phyloP scores from a whole-genome alignment of 2,797 vertebrate species.

The Cyclura pinguis region DNA sequence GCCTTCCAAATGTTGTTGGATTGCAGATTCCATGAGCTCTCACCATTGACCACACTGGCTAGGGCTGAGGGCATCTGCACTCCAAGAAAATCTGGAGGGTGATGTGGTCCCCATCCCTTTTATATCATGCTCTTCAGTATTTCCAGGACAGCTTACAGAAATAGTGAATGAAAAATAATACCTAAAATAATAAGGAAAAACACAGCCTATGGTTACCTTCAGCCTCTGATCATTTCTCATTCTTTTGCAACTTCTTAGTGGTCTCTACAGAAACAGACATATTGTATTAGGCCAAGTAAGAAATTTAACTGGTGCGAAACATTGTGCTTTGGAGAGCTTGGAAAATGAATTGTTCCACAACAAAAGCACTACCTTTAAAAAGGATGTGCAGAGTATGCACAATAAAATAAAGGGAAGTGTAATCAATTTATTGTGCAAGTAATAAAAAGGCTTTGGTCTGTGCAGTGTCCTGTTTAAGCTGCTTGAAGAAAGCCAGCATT shows the following conservation, averaged over 20 bases:
- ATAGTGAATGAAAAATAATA: background rate
- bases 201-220: background rate
- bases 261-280: background rate
- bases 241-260: background rate
- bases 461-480: background rate
- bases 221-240: background rate
- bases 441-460: background rate
- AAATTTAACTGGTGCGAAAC: background rate
- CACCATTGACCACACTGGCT: too few relatives aligned
- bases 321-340: background rate
- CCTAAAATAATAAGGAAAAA: background rate
- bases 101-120: too few relatives aligned
- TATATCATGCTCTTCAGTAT: background rate
- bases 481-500: background rate
- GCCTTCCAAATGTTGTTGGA: too few relatives aligned
- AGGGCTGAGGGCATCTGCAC: too few relatives aligned
- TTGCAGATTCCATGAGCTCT: too few relatives aligned
- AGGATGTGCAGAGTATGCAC: background rate
- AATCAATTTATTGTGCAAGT: background rate
- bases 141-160: background rate
- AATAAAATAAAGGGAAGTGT: background rate
- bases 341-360: background rate
- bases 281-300: background rate
- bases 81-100: too few relatives aligned
- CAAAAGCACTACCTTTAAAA: constrained; percentile 2